Base-by-base conservation (phyloP, 2,113 vertebrate genomes). In the Psilopogon haemacephalus region DNA sequence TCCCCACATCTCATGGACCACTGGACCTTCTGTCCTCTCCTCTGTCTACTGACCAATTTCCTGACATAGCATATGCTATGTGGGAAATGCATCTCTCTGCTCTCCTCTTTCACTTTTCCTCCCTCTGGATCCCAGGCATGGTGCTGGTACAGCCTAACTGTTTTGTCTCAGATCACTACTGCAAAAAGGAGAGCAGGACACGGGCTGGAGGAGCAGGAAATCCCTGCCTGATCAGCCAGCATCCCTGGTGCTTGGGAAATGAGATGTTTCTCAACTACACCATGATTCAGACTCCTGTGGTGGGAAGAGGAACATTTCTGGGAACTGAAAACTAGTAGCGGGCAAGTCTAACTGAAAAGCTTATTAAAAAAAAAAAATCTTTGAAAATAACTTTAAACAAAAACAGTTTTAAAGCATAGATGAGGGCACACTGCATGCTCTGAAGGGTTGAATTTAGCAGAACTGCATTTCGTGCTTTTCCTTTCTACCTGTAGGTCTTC, bases 111-210 rank as follows among this genome's bases (percentile, higher is more conserved):
- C 14, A 46, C 44, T 40, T 54, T 75, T 73, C 42, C 24, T 71
- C 27, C 13, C 13, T 58, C n/a, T 44, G 55, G 11, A 9, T 35
- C 84, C 32, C 28, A 12, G 11, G 55, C 35, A 15, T 37, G 63
- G 32, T 55, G 56, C 1, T 4, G 16, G 14, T 30, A 21, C 40
- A 70, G 23, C 14, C 7, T 40, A 24, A n/a, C 30, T 1, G 0
- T 42, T 78, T 78, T 78, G 37, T 59, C 37, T 69, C 0, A 0
- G 32, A 26, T 83, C 16, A 8, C 7, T 54, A 2, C 38, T 64
- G 50, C 11, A 9, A 38, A 62, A 32, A 5, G 50, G 15, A 86
- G 59, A 80, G 60, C 71, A 76, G 24, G 30, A n/a, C 58, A 58
- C 18, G 30, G 24, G 44, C 60, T 62, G 72, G 26, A 72, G 54